These are phyloP conservation scores for Megathymus violae DNA, from an alignment of 1,140 invertebrate genomes.

Conservation along the genomic window DNA sequence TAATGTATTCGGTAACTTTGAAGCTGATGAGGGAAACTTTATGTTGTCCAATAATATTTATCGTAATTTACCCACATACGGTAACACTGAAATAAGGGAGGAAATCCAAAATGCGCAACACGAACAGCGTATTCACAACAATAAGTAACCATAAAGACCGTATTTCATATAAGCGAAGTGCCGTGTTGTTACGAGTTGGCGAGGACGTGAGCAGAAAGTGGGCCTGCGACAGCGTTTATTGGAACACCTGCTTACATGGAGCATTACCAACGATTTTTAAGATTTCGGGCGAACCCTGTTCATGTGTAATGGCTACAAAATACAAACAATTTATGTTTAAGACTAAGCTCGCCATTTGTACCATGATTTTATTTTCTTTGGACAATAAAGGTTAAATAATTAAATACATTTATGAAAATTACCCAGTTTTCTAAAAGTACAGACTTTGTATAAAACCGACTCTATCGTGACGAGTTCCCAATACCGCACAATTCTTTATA, in stretches of 20 bases:
- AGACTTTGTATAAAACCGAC: too few species aligned
- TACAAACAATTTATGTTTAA: too few species aligned
- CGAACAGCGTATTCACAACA: constrained; percentile 55
- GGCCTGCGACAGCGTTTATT: constrained; percentile 58
- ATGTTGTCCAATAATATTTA: not conserved
- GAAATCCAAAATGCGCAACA: constrained; percentile 53
- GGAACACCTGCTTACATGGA: constrained; percentile 66
- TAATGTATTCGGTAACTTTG: not conserved
- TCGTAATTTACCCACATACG: constrained; percentile 16
- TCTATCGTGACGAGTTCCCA: too few species aligned
- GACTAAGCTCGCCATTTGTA: too few species aligned
- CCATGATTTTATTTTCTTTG: too few species aligned
- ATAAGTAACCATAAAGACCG: constrained; percentile 69
- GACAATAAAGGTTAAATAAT: too few species aligned
- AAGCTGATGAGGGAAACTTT: not conserved
- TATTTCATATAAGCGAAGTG: constrained; percentile 70
- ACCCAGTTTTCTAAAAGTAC: not conserved
- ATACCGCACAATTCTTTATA: too few species aligned
- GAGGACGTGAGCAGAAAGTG: constrained; percentile 66
- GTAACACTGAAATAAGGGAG: constrained; percentile 43
- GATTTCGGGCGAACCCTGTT: constrained; percentile 21
- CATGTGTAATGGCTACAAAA: not conserved
- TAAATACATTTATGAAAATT: not conserved
- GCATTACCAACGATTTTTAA: constrained; percentile 50
- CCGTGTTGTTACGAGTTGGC: constrained; percentile 60